Percentiles rank a stretch among this genome's conserved stretches.
Conservation (phyloP, 2,113 vertebrate species). For the Hippocampus mohnikei region DNA sequence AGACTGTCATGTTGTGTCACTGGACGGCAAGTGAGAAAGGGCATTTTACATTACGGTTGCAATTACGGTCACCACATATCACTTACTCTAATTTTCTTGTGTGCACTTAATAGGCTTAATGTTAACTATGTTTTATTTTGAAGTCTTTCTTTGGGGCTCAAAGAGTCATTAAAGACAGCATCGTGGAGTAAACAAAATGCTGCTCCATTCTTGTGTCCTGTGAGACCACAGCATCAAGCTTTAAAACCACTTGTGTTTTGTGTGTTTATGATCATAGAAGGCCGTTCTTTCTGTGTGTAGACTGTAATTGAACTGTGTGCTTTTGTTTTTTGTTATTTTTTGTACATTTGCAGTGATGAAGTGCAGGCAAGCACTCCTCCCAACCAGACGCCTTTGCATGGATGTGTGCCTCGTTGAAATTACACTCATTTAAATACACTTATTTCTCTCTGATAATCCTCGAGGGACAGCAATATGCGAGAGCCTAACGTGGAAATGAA, state of each 20-base stretch:
- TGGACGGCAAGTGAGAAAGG: too few species aligned
- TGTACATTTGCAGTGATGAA: slow-evolving; percentile 39
- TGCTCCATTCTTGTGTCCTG: background rate
- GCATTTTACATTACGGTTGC: background rate
- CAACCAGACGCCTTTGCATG: slow-evolving; percentile 59
- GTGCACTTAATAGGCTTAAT: background rate
- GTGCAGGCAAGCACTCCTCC: slow-evolving; percentile 26
- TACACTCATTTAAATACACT: slow-evolving; percentile 68
- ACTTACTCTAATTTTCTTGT: slow-evolving; percentile 11
- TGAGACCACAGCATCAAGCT: slow-evolving; percentile 4
- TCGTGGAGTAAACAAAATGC: background rate
- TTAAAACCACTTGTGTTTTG: slow-evolving; percentile 15
- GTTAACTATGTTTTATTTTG: background rate
- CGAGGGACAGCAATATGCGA: slow-evolving; percentile 50
- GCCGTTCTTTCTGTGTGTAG: slow-evolving; percentile 13
- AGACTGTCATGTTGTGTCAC: too few species aligned
- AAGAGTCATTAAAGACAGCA: slow-evolving; percentile 19
- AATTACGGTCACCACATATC: slow-evolving; percentile 46
- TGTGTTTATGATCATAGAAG: slow-evolving; percentile 18
- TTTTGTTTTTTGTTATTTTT: slow-evolving; percentile 23
- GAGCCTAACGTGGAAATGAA: slow-evolving; percentile 64
- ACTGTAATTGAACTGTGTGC: slow-evolving; percentile 33
- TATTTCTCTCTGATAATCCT: slow-evolving; percentile 67
- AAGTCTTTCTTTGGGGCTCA: slow-evolving; percentile 11
- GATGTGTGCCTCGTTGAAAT: slow-evolving; percentile 59